Conservation (phyloP, 2,113 vertebrate genomes). For the Gavia stellata region DNA sequence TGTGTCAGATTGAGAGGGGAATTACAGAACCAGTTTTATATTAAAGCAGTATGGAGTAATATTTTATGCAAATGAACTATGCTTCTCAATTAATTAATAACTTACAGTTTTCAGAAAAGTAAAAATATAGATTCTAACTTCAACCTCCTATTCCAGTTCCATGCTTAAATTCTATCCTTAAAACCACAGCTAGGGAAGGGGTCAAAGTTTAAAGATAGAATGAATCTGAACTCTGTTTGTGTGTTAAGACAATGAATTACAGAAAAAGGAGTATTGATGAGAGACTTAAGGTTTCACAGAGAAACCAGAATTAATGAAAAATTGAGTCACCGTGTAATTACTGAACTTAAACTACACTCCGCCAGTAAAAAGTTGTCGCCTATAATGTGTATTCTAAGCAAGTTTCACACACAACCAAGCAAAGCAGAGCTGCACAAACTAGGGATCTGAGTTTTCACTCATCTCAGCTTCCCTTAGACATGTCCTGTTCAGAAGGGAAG, state of each 20-base stretch:
- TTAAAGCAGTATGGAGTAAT: not conserved
- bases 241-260: not conserved
- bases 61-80: not conserved
- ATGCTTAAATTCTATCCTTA: not conserved
- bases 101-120: not conserved
- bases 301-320: not conserved
- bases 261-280: not conserved
- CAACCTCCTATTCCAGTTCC: not conserved
- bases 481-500: not conserved
- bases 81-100: not conserved
- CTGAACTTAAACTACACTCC: not conserved
- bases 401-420: not conserved
- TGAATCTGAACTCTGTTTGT: not conserved
- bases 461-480: not conserved
- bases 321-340: not conserved
- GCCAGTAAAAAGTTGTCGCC: not conserved
- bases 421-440: not conserved
- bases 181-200: not conserved
- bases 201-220: not conserved
- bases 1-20: not conserved
- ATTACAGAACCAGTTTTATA: not conserved
- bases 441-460: not conserved
- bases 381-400: not conserved
- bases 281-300: not conserved
- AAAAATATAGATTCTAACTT: not conserved